Percentiles rank a stretch among this genome's conserved stretches.
Conservation (phyloP, 2,113 vertebrate genomes). For the Gasterosteus nipponicus region DNA sequence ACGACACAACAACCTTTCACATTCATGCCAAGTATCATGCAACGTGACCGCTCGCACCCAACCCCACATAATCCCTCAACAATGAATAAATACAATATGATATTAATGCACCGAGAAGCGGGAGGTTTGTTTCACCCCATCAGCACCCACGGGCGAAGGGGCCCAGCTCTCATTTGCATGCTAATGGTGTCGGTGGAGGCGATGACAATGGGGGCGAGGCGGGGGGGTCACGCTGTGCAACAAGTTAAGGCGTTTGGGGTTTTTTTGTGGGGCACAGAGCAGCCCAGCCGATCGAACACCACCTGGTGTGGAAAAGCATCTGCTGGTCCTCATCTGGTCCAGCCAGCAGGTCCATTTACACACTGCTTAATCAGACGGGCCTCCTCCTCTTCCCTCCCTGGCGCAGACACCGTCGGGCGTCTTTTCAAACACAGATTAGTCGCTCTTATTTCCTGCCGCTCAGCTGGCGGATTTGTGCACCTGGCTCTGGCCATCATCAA, state of each 20-base stretch:
- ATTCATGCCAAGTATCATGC: conserved; percentile 35
- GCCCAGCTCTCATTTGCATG: conserved; percentile 73
- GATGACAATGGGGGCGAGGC: conserved; percentile 22
- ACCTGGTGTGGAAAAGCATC: conserved; percentile 62
- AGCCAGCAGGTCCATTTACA: conserved; percentile 58
- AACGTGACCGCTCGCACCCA: conserved; percentile 25
- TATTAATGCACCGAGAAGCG: conserved; percentile 59
- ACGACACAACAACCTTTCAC: conserved; percentile 41
- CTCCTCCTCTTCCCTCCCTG: conserved; percentile 13
- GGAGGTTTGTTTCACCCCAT: conserved; percentile 52
- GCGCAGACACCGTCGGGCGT: conserved; percentile 1
- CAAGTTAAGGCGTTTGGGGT: conserved; percentile 19
- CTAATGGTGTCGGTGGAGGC: conserved; percentile 64
- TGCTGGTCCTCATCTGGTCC: conserved; percentile 70
- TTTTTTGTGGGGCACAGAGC: neutral
- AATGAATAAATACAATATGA: conserved; percentile 67
- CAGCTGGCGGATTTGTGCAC: conserved; percentile 21
- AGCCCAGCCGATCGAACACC: conserved; percentile 26
- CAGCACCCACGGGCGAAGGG: conserved; percentile 46
- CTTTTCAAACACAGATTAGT: conserved; percentile 55
- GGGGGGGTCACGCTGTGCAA: conserved; percentile 12
- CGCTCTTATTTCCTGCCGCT: conserved; percentile 35
- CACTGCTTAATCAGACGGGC: conserved; percentile 54
- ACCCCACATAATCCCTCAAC: conserved; percentile 67
- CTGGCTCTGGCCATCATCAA: conserved; percentile 9